Percentiles rank a stretch among this genome's conserved stretches.
Conservation (phyloP, 2,797 vertebrate species). For the Dromococcyx pavoninus region DNA sequence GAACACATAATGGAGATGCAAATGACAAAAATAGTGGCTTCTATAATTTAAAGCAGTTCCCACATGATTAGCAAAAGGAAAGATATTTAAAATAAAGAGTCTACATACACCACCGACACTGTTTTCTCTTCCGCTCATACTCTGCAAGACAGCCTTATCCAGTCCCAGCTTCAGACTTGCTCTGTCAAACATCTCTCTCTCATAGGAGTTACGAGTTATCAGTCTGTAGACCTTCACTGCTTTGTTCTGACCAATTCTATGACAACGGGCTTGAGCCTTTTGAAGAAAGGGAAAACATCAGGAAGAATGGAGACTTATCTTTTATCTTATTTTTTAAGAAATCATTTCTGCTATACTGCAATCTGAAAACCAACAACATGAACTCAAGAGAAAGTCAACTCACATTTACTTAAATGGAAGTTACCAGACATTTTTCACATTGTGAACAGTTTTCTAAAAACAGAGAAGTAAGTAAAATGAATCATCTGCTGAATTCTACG, state of each 20-base stretch:
- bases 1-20: background rate
- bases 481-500: background rate
- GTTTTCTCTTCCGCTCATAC: slow-evolving; percentile 97
- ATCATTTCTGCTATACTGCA: background rate
- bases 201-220: slow-evolving; percentile 97
- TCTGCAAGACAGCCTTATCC: slow-evolving; percentile 97
- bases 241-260: slow-evolving; percentile 98
- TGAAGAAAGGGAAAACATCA: background rate
- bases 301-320: background rate
- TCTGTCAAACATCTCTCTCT: slow-evolving; percentile 98
- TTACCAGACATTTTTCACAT: background rate
- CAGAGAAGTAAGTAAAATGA: background rate
- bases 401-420: background rate
- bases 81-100: slow-evolving; percentile 4
- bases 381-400: background rate
- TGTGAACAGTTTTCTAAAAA: background rate
- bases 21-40: background rate
- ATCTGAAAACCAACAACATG: background rate
- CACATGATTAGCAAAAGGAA: background rate
- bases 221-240: slow-evolving; percentile 98
- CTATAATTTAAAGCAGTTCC: background rate
- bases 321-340: background rate
- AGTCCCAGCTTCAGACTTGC: slow-evolving; percentile 97
- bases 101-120: slow-evolving; percentile 87
- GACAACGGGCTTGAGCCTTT: slow-evolving; percentile 97